Conservation (phyloP, 2,888 invertebrate genomes). For the Drosophila mayaguana region DNA sequence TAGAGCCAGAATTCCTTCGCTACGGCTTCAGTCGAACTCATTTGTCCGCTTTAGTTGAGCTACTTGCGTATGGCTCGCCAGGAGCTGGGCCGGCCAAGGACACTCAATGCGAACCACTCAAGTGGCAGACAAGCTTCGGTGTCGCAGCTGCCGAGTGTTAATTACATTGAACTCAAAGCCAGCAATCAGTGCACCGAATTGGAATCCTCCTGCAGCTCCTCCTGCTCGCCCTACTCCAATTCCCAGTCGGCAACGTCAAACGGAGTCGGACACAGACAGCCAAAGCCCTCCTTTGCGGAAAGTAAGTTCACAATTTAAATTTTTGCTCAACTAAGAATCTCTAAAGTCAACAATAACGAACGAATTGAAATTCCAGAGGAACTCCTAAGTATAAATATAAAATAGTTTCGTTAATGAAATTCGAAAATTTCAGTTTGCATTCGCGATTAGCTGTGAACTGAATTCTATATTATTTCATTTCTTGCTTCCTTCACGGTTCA, state of each 20-base stretch:
- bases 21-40: not conserved
- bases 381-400: no score
- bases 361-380: no score
- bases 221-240: not conserved
- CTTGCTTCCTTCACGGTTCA: no score
- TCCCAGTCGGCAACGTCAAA: not conserved
- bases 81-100: constrained; percentile 45
- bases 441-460: no score
- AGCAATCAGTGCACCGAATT: constrained; percentile 61
- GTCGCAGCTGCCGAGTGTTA: constrained; percentile 55
- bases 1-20: not conserved
- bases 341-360: no score
- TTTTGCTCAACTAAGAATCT: no score
- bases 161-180: constrained; percentile 82
- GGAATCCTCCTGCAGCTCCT: not conserved
- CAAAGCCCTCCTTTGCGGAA: constrained; percentile 87
- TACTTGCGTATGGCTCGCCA: constrained; percentile 73
- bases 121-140: constrained; percentile 25
- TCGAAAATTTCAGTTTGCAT: no score
- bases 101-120: constrained; percentile 54
- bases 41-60: constrained; percentile 41
- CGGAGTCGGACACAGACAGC: constrained; percentile 10
- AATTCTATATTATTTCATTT: no score
- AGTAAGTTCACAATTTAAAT: constrained; percentile 85
- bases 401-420: no score